phyloP scores from a whole-genome alignment of 2,797 vertebrate genomes.

The Alca torda region DNA sequence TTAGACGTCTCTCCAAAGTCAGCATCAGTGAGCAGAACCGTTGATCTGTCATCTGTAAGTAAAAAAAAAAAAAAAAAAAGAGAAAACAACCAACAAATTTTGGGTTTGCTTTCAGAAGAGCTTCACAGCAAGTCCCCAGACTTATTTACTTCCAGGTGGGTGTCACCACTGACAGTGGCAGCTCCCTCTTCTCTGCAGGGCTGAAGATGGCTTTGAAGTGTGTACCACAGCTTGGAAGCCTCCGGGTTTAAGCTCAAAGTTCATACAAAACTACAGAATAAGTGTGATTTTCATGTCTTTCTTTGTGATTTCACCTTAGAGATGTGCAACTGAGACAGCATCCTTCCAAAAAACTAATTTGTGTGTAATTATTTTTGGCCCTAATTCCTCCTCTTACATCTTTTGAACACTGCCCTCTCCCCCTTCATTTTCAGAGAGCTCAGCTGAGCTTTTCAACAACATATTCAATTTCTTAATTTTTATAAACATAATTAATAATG shows the following conservation, averaged over 20 bases:
- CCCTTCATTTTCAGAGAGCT: background rate
- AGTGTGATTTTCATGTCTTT: background rate
- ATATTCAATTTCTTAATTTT: background rate
- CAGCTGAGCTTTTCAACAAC: background rate
- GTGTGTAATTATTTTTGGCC: background rate
- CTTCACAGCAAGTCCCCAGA: background rate
- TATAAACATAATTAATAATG: background rate
- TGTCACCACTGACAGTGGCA: background rate
- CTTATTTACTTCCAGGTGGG: background rate
- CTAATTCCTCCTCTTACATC: background rate
- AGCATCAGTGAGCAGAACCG: conserved; percentile 94
- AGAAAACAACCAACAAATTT: background rate
- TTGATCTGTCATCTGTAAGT: conserved; percentile 91
- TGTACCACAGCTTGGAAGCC: background rate
- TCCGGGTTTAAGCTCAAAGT: background rate
- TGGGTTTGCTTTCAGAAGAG: background rate
- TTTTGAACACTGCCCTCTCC: background rate
- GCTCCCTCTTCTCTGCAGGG: background rate
- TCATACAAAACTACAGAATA: background rate
- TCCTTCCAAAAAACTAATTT: background rate
- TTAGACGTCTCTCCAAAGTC: conserved; percentile 97
- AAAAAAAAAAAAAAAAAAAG: background rate
- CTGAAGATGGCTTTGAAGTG: background rate
- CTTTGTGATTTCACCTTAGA: background rate
- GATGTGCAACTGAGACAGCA: background rate